Base-by-base conservation (phyloP, 1,140 invertebrate genomes). In the Drosophila rhopaloa region DNA sequence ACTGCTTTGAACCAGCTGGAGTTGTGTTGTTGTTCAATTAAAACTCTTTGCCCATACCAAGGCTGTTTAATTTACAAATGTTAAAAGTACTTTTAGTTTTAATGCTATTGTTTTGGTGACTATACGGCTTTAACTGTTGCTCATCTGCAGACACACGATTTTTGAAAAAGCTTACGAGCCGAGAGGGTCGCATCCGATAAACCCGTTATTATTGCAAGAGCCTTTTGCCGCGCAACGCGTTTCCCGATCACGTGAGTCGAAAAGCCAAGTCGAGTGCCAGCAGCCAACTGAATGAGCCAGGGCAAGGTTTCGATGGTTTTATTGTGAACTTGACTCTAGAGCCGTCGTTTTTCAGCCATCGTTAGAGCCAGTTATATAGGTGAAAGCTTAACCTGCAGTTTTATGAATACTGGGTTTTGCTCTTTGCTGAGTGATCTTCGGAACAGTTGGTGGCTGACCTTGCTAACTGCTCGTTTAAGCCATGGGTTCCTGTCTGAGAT, bases 261-360 rank as follows among this genome's bases (percentile, higher is more conserved):
- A 63, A 61, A 44, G 61, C 65, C 68, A 50, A 57, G 43, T 38
- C 68, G 68, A 72, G 66, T 48, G 79, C 62, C 70, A 86, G 65
- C 76, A 88, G 70, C 54, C 68, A 79, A 85, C 82, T 85, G 79
- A 85, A 44, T 61, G 57, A 75, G 70, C 75, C 83, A 79, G 80
- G 75, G 79, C 82, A 67, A 70, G 63, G 58, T 77, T 82, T 61
- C 44, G 59, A 88, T 73, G 76, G 75, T 86, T 86, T 86, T 88
- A 83, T 88, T 70, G 38, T 77, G 75, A 88, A 88, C 82, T 88
- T 88, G 83, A 88, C 66, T 88, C 67, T 58, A 53, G 35, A 46
- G 47, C 54, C 32, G 41, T 16, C 54, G 55, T 32, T 41, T 58
- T 40, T 32, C 63, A 66, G 43, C 48, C 51, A 38, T 9, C 60